Base-by-base conservation (phyloP, 2,888 invertebrate species). In the Agrochola lota region DNA sequence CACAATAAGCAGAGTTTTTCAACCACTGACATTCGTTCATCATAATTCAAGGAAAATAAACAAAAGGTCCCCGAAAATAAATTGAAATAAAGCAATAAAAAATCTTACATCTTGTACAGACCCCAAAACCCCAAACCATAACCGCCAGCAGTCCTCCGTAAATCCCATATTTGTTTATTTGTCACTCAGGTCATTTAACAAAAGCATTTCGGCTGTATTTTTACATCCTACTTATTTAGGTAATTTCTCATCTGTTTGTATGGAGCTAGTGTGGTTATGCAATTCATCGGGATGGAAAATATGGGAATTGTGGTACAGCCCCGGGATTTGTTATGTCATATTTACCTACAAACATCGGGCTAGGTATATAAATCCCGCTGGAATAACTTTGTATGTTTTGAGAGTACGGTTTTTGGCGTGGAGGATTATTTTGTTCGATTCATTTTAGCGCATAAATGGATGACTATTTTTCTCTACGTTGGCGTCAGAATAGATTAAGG, bases 111-210 rank as follows among this genome's bases (percentile, higher is more conserved):
- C 40, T 43, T 17, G 46, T 79, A 88, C 79, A 87, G 78, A 82
- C 71, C 5, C 57, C 35, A 9, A 70, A 83, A 85, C 49, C 63
- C n/a, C 75, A 71, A 82, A 71, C 73, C 63, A 80, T 75, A 83
- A 74, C 49, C 60, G 72, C 71, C 57, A 68, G 71, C 80, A 78
- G 64, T 81, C 81, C 79, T 46, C 78, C 78, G 66, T 74, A 64
- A 78, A 77, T 52, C 46, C 69, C 81, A 74, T 74, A 75, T 83
- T 83, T 83, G 74, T 83, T 78, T 81, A 74, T 85, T 89, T 88
- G 84, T 88, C 79, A 85, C 85, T 85, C 78, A 85, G 80, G 74
- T 89, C 84, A 87, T 89, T 88, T 85, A 88, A 85, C 87, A 84
- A 76, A 81, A 85, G 62, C 63, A 68, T 81, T 69, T 30, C 67